Percentiles rank a stretch among this genome's conserved stretches.
Conservation (phyloP, 2,888 invertebrate species). For the Drosophila ezoana region DNA sequence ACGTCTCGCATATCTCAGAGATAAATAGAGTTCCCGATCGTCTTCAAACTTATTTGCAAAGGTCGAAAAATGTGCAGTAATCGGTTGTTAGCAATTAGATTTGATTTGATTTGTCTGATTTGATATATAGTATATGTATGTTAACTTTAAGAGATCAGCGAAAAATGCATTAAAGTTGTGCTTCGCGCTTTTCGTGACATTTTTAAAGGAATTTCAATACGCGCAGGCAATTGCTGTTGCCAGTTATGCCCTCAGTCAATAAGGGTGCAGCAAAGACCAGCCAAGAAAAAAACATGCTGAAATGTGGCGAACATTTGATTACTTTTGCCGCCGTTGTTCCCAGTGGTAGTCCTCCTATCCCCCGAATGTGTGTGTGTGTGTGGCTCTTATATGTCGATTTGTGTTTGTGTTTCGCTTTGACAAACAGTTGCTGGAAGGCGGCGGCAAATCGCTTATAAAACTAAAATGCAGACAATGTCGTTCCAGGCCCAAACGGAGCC, state of each 20-base stretch:
- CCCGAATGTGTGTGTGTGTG: neutral
- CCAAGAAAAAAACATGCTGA: constrained; percentile 34
- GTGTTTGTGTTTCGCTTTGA: constrained; percentile 64
- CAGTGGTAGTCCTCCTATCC: neutral
- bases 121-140: no score
- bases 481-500: constrained; percentile 5
- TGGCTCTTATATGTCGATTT: constrained; percentile 58
- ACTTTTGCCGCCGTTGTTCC: constrained; percentile 41
- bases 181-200: no score
- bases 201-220: neutral
- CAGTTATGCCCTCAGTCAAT: constrained; percentile 31
- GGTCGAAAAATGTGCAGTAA: no score
- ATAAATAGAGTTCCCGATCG: no score
- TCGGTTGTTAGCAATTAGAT: no score
- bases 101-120: no score
- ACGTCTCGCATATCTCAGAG: no score
- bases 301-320: constrained; percentile 64
- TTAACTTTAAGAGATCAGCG: no score
- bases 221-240: constrained; percentile 9
- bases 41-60: no score
- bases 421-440: constrained; percentile 66
- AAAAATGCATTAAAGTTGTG: no score
- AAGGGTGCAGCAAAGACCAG: constrained; percentile 29
- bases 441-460: constrained; percentile 73
- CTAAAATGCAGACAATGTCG: constrained; percentile 59